Conservation (phyloP, 2,113 vertebrate species). For the Bucco capensis region DNA sequence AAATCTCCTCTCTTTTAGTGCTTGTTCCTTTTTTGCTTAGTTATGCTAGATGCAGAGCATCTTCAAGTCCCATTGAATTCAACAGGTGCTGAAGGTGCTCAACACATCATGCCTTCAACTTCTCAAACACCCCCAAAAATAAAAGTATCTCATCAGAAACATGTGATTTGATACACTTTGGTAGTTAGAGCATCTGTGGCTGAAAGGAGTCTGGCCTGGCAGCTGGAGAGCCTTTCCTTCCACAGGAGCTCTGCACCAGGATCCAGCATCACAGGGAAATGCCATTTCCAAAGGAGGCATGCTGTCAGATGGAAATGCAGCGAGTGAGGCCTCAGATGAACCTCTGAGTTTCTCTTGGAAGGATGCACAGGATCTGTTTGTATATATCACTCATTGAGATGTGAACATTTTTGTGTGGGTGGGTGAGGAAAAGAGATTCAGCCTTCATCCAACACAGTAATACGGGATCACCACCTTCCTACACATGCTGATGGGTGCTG, state of each 20-base stretch:
- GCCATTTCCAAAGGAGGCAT: background rate
- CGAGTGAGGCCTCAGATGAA: constrained; percentile 24
- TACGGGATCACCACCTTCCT: constrained; percentile 33
- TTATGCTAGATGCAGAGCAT: background rate
- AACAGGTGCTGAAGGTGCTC: background rate
- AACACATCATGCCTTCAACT: background rate
- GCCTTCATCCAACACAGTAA: background rate
- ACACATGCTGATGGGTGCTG: background rate
- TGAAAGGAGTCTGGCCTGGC: background rate
- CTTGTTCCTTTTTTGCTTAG: background rate
- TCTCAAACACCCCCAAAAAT: background rate
- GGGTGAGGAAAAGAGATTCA: constrained; percentile 41
- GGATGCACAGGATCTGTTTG: background rate
- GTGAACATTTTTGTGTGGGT: constrained; percentile 43
- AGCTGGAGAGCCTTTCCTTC: background rate
- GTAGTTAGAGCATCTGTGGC: background rate
- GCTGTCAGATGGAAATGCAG: background rate
- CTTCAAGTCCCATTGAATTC: background rate
- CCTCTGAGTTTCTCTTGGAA: constrained; percentile 33
- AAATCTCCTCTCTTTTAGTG: too few relatives aligned
- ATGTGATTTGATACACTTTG: background rate
- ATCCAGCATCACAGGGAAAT: background rate
- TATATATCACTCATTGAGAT: constrained; percentile 29
- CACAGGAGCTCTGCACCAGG: background rate
- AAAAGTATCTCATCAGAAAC: background rate